Evolutionary conservation across 1,140 invertebrate species (phyloP), one percentile per base, ranked within the genome.

Genomic region (Araneus ventricosus): DNA sequence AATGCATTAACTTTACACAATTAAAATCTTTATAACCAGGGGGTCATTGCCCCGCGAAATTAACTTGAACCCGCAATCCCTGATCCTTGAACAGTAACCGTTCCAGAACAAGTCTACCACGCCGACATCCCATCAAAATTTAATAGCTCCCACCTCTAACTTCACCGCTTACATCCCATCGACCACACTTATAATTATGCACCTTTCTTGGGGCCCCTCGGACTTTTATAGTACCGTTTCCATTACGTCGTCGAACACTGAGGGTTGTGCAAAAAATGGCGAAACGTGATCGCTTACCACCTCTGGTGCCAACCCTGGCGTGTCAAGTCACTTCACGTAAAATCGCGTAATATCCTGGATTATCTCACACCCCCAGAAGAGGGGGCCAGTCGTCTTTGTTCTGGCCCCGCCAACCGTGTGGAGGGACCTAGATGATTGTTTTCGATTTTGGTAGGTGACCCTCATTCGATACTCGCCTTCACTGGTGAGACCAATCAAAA

Each of bases 251-350:
- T 30, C 86, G 39, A 24, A 24, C 22, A n/a, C 24, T 45, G 20
- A 41, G 17, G 17, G 41, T 10, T n/a, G 24, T 45, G 14, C 34
- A 84, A 30, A 87, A 87, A 87, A 61, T 34, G 10, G 20, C 5
- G 59, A 87, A 87, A 87, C 79, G 45, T 91, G 89, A 91, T 79
- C 63, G 63, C 61, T 52, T 82, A 27, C 85, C 85, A 61, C 52
- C 57, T 37, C 57, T 90, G 45, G 88, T 57, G 88, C 89, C 27
- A 70, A 80, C 34, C 63, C 61, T 91, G 79, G 79, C 89, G 89
- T 82, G 79, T 91, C 79, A 91, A 91, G 70, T 45, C 70, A 90
- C 88, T 90, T 90, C 70, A 90, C 70, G 88, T 90, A 90, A 90
- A 80, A 79, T 37, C 67, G 88, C 88, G 70, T 90, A 90, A 90